Evolutionary conservation across 2,113 vertebrate species (phyloP).

Genomic region (Brienomyrus longianalis): DNA sequence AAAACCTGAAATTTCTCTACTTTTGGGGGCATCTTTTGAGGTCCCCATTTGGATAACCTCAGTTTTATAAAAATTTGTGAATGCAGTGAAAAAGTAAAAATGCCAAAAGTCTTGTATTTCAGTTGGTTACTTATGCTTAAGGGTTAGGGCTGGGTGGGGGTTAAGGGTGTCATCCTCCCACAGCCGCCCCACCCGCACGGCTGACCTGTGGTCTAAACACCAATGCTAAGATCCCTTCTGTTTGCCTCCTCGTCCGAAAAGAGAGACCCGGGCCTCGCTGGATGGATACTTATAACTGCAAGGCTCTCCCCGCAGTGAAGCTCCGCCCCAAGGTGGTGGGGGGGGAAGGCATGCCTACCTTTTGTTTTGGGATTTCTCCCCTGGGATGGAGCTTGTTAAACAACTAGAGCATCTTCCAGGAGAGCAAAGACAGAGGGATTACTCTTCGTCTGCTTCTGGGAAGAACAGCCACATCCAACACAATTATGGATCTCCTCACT

Average conservation of each 20-base stretch:
- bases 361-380: constrained; percentile 23
- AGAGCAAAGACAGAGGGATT: constrained; percentile 28
- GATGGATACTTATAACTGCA: constrained; percentile 21
- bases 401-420: neutral
- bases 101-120: too few relatives aligned
- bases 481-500: constrained; percentile 7
- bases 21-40: too few relatives aligned
- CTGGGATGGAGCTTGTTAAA: constrained; percentile 23
- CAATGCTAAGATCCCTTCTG: neutral
- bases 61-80: too few relatives aligned
- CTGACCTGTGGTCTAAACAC: too few relatives aligned
- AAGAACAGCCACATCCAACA: constrained; percentile 7
- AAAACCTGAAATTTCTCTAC: too few relatives aligned
- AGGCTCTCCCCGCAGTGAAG: constrained; percentile 23
- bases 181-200: neutral
- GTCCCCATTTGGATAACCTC: too few relatives aligned
- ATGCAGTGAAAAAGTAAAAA: too few relatives aligned
- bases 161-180: neutral
- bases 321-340: neutral
- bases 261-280: neutral
- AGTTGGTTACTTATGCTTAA: too few relatives aligned
- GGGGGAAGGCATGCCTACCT: neutral
- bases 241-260: neutral
- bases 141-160: neutral
- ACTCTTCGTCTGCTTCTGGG: constrained; percentile 5